Percentiles rank a stretch among this genome's conserved stretches.
These are phyloP conservation scores for Delphinus delphis DNA, from an alignment of 2,113 vertebrate genomes.

Conservation along the genomic window DNA sequence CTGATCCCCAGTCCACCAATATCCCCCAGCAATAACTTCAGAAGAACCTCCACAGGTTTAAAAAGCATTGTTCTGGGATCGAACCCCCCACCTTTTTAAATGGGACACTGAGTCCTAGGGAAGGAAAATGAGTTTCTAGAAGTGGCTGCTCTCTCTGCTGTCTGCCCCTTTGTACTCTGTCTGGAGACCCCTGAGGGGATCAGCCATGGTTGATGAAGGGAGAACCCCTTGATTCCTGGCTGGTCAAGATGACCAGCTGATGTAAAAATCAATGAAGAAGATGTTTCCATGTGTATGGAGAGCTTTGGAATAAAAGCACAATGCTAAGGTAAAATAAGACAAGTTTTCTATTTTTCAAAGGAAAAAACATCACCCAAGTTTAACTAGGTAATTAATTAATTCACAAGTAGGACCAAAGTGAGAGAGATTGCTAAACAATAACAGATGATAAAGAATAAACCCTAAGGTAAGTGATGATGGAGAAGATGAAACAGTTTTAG, in stretches of 20 bases:
- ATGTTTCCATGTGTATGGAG: background rate
- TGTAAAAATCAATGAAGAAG: background rate
- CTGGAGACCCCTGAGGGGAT: background rate
- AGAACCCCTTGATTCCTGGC: background rate
- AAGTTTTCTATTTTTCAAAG: background rate
- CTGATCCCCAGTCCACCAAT: background rate
- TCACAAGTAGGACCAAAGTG: slow-evolving; percentile 50
- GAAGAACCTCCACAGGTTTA: background rate
- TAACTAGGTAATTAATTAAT: slow-evolving; percentile 64
- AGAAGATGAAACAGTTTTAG: slow-evolving; percentile 75
- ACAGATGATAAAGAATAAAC: slow-evolving; percentile 46
- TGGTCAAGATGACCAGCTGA: background rate
- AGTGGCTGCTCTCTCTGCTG: background rate
- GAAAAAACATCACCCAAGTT: background rate
- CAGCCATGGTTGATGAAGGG: background rate
- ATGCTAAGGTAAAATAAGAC: background rate
- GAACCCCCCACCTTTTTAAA: background rate
- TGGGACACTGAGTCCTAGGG: background rate
- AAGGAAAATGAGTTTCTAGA: background rate
- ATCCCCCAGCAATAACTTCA: background rate
- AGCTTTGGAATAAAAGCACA: background rate
- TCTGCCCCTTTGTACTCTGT: background rate
- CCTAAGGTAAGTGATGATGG: slow-evolving; percentile 19
- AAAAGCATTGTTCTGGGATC: background rate
- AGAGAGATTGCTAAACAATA: slow-evolving; percentile 38